These are phyloP conservation scores for Tridacna crocea DNA, from an alignment of 2,888 invertebrate species.

Conservation along the genomic window DNA sequence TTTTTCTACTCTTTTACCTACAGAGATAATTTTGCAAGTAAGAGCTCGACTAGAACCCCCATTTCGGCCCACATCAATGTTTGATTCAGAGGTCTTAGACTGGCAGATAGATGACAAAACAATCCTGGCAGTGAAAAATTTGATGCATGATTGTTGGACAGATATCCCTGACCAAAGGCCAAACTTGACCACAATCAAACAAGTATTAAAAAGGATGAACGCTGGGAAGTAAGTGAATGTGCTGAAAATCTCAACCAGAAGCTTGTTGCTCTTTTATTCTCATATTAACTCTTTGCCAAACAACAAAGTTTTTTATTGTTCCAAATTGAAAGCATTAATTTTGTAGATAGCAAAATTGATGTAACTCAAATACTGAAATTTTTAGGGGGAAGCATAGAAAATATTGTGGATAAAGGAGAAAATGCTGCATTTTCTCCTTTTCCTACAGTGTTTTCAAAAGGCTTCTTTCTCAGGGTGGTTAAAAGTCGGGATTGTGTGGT, in stretches of 20 bases:
- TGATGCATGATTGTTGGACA: slow-evolving; percentile 70
- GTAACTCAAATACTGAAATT: too few species aligned
- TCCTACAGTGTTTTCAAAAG: too few species aligned
- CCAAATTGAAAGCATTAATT: too few species aligned
- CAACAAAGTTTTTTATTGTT: too few species aligned
- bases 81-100: neutral
- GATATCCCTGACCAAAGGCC: slow-evolving; percentile 69
- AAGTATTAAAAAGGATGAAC: slow-evolving; percentile 31
- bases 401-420: too few species aligned
- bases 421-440: too few species aligned
- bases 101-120: slow-evolving; percentile 21
- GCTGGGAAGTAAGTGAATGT: slow-evolving; percentile 49
- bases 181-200: slow-evolving; percentile 60
- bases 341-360: too few species aligned
- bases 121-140: slow-evolving; percentile 12
- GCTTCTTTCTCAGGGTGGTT: too few species aligned
- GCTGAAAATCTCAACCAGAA: neutral
- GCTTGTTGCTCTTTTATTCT: too few species aligned
- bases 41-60: slow-evolving; percentile 49
- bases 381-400: too few species aligned
- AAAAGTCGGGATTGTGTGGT: too few species aligned
- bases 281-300: too few species aligned
- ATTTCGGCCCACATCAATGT: slow-evolving; percentile 60
- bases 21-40: slow-evolving; percentile 67
- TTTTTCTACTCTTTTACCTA: neutral